Evolutionary conservation across 2,888 invertebrate species (phyloP).

Genomic region (Hypselothyrea guttata): DNA sequence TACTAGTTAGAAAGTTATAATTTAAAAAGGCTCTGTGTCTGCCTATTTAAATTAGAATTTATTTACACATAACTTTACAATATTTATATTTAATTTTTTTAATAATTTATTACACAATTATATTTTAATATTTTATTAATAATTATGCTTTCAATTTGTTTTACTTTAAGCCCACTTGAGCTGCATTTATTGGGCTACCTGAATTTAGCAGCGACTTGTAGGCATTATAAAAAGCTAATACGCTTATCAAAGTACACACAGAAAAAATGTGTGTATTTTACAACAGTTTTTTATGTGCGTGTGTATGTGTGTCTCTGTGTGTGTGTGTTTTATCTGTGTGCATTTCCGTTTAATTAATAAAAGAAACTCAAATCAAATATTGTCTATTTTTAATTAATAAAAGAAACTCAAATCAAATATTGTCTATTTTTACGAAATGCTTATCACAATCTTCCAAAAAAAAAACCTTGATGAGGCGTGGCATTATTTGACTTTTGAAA

Average conservation of each 20-base stretch:
- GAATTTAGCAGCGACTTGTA: slow-evolving; percentile 23
- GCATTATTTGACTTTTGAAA: slow-evolving; percentile 33
- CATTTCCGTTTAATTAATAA: slow-evolving; percentile 73
- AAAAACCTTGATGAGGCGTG: slow-evolving; percentile 51
- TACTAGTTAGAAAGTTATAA: too few relatives aligned
- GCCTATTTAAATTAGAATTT: too few relatives aligned
- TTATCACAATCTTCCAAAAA: slow-evolving; percentile 28
- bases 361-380: slow-evolving; percentile 65
- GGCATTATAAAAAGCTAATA: slow-evolving; percentile 9
- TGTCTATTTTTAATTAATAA: slow-evolving; percentile 76
- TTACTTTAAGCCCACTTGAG: slow-evolving; percentile 5
- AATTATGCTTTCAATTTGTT: background rate
- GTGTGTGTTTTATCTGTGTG: slow-evolving; percentile 32
- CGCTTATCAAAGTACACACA: slow-evolving; percentile 28
- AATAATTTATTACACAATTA: too few relatives aligned
- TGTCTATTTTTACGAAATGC: slow-evolving; percentile 59
- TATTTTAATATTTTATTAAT: too few relatives aligned
- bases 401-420: slow-evolving; percentile 65
- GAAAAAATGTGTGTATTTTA: slow-evolving; percentile 23
- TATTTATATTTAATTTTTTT: too few relatives aligned
- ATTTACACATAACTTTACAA: too few relatives aligned
- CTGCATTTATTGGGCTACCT: slow-evolving; percentile 19
- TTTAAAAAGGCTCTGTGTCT: too few relatives aligned
- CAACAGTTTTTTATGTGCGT: slow-evolving; percentile 15
- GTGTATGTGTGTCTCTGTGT: background rate